A percentile compares a stretch with the other conserved stretches of the same genome.
phyloP scores from a whole-genome alignment of 1,140 invertebrate genomes.

The Trichogramma pretiosum region DNA sequence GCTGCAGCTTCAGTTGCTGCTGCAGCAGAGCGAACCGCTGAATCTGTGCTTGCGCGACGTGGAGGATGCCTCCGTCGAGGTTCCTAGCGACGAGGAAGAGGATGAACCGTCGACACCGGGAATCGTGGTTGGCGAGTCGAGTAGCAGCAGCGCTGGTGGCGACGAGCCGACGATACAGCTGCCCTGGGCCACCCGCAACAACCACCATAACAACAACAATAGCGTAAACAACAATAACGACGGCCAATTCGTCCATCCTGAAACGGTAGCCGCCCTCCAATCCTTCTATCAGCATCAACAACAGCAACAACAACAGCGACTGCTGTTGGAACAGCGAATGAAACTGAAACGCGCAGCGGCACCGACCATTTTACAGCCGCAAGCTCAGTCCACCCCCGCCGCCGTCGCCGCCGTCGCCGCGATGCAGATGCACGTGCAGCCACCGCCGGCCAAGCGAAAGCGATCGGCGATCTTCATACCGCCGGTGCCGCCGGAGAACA shows the following conservation, averaged over 20 bases:
- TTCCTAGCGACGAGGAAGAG: too few relatives aligned
- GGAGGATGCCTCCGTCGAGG: too few relatives aligned
- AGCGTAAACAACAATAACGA: background rate
- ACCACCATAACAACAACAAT: background rate
- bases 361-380: constrained; percentile 14
- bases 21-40: constrained; percentile 62
- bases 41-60: constrained; percentile 74
- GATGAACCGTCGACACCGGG: background rate
- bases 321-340: constrained; percentile 32
- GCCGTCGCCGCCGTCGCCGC: constrained; percentile 18
- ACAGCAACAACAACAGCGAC: constrained; percentile 4
- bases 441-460: constrained; percentile 59
- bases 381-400: constrained; percentile 29
- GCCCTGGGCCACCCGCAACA: background rate
- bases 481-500: constrained; percentile 62
- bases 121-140: constrained; percentile 19
- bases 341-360: constrained; percentile 25
- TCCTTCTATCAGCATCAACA: background rate
- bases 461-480: constrained; percentile 74
- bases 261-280: too few relatives aligned
- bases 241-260: too few relatives aligned
- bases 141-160: background rate
- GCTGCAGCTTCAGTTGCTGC: constrained; percentile 13
- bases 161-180: background rate
- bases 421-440: background rate